Evolutionary conservation across 2,113 vertebrate species (phyloP).

Genomic region (Origma solitaria): DNA sequence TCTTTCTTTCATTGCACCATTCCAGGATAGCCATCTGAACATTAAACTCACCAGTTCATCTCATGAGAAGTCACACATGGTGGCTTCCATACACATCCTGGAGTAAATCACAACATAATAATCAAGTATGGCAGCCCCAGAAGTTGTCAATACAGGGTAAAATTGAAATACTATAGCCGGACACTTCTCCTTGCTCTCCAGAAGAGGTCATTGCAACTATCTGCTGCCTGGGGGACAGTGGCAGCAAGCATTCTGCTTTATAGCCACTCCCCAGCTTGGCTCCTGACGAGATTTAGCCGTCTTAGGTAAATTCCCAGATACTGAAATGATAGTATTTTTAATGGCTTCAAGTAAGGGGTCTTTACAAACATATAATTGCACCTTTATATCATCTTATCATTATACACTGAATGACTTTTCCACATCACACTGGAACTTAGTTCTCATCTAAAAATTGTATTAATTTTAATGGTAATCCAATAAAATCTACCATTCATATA

Average conservation of each 20-base stretch:
- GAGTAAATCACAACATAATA: background rate
- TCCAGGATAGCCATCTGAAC: slow-evolving; percentile 26
- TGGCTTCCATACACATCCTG: background rate
- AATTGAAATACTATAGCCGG: background rate
- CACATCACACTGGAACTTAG: background rate
- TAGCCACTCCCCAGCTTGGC: background rate
- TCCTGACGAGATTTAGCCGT: background rate
- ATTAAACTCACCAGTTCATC: background rate
- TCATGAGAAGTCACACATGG: background rate
- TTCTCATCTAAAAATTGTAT: background rate
- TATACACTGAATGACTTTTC: background rate
- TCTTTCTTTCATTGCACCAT: background rate
- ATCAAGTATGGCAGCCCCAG: background rate
- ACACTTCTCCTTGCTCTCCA: background rate
- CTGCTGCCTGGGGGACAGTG: background rate
- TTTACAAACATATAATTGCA: background rate
- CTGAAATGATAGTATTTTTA: background rate
- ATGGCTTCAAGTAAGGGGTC: background rate
- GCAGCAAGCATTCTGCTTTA: background rate
- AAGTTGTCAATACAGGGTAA: background rate
- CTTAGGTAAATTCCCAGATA: background rate
- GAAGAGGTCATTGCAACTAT: background rate
- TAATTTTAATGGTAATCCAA: background rate
- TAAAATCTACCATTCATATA: background rate
- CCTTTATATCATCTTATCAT: background rate